phyloP scores from a whole-genome alignment of 2,888 invertebrate genomes.

The Cheilosia urbana region DNA sequence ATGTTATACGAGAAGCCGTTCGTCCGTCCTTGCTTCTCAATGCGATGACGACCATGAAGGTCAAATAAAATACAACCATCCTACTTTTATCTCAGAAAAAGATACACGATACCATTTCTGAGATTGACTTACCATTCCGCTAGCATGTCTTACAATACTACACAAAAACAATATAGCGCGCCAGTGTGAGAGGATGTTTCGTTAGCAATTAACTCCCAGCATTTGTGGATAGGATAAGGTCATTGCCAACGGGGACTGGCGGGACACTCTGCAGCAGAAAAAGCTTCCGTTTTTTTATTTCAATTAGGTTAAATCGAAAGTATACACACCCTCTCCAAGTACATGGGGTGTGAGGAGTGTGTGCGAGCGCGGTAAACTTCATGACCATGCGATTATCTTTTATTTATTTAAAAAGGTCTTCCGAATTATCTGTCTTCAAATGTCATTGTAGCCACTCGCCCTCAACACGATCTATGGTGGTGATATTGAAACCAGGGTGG shows the following conservation, averaged over 20 bases:
- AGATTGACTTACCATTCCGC: conserved; percentile 12
- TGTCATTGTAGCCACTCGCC: neutral
- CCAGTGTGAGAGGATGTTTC: conserved; percentile 1
- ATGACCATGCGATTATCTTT: conserved; percentile 33
- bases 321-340: neutral
- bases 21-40: neutral
- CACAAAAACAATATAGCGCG: neutral
- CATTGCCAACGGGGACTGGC: neutral
- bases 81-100: conserved; percentile 38
- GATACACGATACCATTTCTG: conserved; percentile 30
- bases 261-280: conserved; percentile 10
- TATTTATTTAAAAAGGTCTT: conserved; percentile 48
- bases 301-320: conserved; percentile 39
- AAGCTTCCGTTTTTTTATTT: conserved; percentile 40
- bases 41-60: conserved; percentile 30
- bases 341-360: neutral
- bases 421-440: conserved; percentile 23
- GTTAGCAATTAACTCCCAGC: conserved; percentile 22
- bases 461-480: neutral
- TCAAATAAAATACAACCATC: conserved; percentile 38
- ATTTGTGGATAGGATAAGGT: conserved; percentile 3
- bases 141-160: neutral
- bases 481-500: too few relatives aligned
- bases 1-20: neutral
- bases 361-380: neutral